phyloP scores from a whole-genome alignment of 1,140 invertebrate genomes.

The Zaprionus africanus region DNA sequence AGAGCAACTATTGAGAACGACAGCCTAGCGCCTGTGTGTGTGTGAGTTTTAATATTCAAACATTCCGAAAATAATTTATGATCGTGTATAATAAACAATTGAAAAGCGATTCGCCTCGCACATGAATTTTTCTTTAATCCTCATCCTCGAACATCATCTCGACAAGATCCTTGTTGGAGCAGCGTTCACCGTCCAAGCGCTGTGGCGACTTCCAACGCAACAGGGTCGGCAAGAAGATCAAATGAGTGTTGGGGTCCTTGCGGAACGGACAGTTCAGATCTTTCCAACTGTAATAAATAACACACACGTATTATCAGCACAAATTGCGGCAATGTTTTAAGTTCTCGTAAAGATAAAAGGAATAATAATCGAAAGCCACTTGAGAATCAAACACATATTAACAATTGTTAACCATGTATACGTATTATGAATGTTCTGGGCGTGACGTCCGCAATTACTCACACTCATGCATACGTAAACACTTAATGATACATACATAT shows the following conservation, averaged over 20 bases:
- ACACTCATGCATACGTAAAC: background rate
- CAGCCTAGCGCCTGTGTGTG: constrained; percentile 40
- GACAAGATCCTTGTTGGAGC: constrained; percentile 88
- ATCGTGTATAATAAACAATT: constrained; percentile 22
- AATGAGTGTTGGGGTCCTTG: constrained; percentile 87
- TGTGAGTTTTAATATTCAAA: constrained; percentile 23
- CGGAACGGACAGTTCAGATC: constrained; percentile 90
- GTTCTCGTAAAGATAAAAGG: constrained; percentile 33
- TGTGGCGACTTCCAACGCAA: constrained; percentile 90
- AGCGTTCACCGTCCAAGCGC: constrained; percentile 89
- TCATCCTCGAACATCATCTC: constrained; percentile 84
- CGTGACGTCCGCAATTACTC: constrained; percentile 7
- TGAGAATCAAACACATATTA: constrained; percentile 14
- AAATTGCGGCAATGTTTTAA: constrained; percentile 30
- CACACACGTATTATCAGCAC: constrained; percentile 50
- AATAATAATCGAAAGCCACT: constrained; percentile 16
- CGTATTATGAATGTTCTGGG: constrained; percentile 57
- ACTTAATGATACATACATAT: background rate
- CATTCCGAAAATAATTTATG: constrained; percentile 50
- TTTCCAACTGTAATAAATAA: constrained; percentile 88
- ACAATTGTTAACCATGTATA: background rate
- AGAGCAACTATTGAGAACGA: constrained; percentile 90
- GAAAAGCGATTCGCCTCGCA: background rate
- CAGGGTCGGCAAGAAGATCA: constrained; percentile 90
- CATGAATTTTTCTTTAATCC: constrained; percentile 48